Conservation (phyloP, 1,140 invertebrate species). For the Eupristina koningsbergeri region DNA sequence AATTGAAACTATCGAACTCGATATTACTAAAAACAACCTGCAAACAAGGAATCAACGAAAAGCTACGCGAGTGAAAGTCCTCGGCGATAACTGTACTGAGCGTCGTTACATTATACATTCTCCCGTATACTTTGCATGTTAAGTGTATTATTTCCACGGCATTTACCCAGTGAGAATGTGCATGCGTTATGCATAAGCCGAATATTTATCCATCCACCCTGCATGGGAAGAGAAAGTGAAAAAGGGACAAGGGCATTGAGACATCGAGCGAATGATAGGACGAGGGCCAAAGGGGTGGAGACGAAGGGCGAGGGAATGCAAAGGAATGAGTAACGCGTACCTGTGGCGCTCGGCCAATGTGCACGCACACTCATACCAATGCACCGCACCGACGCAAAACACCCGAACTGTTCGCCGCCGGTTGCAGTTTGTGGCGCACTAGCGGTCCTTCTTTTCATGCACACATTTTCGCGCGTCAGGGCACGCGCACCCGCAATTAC, state of each 20-base stretch:
- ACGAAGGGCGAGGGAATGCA: conserved; percentile 4
- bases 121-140: background rate
- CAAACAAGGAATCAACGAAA: background rate
- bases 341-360: conserved; percentile 37
- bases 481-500: background rate
- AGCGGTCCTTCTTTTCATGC: conserved; percentile 3
- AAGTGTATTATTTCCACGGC: conserved; percentile 1
- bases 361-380: background rate
- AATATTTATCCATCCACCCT: conserved; percentile 18
- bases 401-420: too few species aligned
- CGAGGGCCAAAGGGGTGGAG: background rate
- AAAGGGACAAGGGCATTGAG: conserved; percentile 4
- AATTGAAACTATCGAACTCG: background rate
- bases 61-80: conserved; percentile 30
- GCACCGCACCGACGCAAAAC: too few species aligned
- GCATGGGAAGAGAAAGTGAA: background rate
- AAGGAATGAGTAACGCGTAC: conserved; percentile 24
- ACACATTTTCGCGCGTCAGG: background rate
- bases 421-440: conserved; percentile 12
- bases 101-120: conserved; percentile 14
- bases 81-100: background rate
- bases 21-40: background rate
- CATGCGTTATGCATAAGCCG: background rate
- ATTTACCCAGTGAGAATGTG: background rate
- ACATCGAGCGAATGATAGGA: background rate